Conservation (phyloP, 2,113 vertebrate species). For the Urocolius indicus region DNA sequence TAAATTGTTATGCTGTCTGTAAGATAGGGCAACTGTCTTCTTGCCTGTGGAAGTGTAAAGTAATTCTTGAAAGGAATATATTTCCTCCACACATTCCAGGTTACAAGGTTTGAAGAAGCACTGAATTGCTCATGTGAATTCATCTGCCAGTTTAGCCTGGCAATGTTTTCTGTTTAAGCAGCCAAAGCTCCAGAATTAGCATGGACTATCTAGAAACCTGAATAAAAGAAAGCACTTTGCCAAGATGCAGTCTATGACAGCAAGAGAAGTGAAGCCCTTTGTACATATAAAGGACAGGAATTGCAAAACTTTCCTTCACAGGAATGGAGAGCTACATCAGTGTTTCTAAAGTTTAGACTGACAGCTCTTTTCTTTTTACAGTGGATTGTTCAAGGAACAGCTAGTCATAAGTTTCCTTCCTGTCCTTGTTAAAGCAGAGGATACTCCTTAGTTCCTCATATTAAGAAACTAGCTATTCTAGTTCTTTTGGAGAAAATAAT, state of each 20-base stretch:
- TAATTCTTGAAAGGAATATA: neutral
- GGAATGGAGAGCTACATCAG: neutral
- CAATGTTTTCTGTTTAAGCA: neutral
- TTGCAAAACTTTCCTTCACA: neutral
- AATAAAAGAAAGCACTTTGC: neutral
- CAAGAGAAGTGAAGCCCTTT: neutral
- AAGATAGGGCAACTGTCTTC: neutral
- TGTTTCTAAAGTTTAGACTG: neutral
- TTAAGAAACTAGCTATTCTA: neutral
- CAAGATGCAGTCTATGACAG: neutral
- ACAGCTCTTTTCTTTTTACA: neutral
- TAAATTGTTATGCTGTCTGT: neutral
- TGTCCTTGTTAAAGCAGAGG: neutral
- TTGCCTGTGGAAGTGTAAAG: neutral
- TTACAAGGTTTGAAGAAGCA: neutral
- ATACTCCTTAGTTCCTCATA: neutral
- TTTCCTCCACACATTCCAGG: neutral
- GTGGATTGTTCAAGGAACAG: neutral
- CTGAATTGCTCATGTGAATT: neutral
- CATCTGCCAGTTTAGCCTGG: slow-evolving; percentile 27
- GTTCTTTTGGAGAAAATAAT: slow-evolving; percentile 28
- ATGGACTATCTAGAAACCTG: slow-evolving; percentile 7
- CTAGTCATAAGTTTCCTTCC: neutral
- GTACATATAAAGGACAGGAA: neutral
- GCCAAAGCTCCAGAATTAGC: slow-evolving; percentile 17